A percentile compares a stretch with the other conserved stretches of the same genome.
Evolutionary conservation across 1,140 invertebrate species (phyloP).

Genomic region (Lepeophtheirus salmonis): DNA sequence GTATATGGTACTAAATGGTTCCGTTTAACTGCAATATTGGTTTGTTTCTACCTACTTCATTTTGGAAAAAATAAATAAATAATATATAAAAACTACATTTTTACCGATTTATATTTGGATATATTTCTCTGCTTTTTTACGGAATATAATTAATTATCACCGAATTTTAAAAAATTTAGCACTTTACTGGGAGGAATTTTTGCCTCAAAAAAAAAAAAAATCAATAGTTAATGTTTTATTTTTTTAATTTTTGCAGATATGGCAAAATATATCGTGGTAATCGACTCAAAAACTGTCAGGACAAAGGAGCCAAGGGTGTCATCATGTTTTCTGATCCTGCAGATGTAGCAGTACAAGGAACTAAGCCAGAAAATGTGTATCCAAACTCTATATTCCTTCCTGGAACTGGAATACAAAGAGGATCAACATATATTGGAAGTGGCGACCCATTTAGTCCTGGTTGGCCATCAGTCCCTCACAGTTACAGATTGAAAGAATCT

Average conservation of each 20-base stretch:
- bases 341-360: constrained; percentile 5
- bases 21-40: no score
- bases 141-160: no score
- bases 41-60: no score
- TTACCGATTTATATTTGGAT: no score
- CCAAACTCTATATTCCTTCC: constrained; percentile 33
- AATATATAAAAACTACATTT: no score
- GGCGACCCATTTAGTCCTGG: constrained; percentile 34
- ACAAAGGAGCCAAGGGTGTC: constrained; percentile 21
- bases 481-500: background rate
- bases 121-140: no score
- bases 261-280: constrained; percentile 34
- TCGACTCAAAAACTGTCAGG: constrained; percentile 24
- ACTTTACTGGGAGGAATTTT: no score
- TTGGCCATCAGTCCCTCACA: constrained; percentile 19
- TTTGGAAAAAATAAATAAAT: no score
- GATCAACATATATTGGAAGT: constrained; percentile 27
- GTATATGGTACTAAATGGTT: no score
- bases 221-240: background rate
- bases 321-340: constrained; percentile 20
- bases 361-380: constrained; percentile 23
- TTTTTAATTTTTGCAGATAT: constrained; percentile 28
- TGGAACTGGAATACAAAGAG: constrained; percentile 28
- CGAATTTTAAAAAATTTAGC: no score
- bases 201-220: background rate